These are phyloP conservation scores for Ochotona curzoniae DNA, from an alignment of 2,113 vertebrate species.

Conservation along the genomic window DNA sequence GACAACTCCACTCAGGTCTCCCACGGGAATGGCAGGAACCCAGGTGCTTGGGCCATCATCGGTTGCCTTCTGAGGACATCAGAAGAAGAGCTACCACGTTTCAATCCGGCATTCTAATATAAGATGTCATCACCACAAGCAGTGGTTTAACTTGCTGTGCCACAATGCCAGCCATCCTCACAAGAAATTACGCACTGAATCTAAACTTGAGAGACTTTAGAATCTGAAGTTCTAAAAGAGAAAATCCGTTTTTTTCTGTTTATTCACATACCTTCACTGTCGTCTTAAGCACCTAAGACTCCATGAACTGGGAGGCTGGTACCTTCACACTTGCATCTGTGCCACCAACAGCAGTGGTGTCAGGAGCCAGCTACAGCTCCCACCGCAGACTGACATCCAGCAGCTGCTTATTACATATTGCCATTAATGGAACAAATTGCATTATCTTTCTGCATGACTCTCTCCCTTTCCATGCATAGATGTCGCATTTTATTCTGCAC, in stretches of 20 bases:
- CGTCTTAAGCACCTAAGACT: slow-evolving; percentile 52
- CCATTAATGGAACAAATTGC: slow-evolving; percentile 66
- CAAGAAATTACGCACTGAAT: neutral
- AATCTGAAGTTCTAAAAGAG: slow-evolving; percentile 10
- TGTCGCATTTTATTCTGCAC: slow-evolving; percentile 63
- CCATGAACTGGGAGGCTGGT: neutral
- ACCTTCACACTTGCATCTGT: slow-evolving; percentile 29
- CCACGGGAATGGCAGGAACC: too few relatives aligned
- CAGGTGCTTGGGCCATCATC: too few relatives aligned
- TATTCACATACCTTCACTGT: slow-evolving; percentile 14
- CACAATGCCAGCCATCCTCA: too few relatives aligned
- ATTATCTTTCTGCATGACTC: slow-evolving; percentile 74
- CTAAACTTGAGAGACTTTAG: neutral
- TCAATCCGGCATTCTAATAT: too few relatives aligned
- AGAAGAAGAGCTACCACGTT: too few relatives aligned
- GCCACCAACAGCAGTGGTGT: neutral
- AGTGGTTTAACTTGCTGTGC: too few relatives aligned
- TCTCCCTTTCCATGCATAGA: slow-evolving; percentile 61
- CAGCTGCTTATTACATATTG: slow-evolving; percentile 74
- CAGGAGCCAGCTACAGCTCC: slow-evolving; percentile 64
- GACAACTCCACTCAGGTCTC: too few relatives aligned
- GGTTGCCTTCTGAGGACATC: too few relatives aligned
- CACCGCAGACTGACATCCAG: slow-evolving; percentile 63
- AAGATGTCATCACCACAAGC: too few relatives aligned
- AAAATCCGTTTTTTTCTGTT: slow-evolving; percentile 4